These are phyloP conservation scores for Tetheella fluctuosa DNA, from an alignment of 2,888 invertebrate genomes.

Conservation along the genomic window DNA sequence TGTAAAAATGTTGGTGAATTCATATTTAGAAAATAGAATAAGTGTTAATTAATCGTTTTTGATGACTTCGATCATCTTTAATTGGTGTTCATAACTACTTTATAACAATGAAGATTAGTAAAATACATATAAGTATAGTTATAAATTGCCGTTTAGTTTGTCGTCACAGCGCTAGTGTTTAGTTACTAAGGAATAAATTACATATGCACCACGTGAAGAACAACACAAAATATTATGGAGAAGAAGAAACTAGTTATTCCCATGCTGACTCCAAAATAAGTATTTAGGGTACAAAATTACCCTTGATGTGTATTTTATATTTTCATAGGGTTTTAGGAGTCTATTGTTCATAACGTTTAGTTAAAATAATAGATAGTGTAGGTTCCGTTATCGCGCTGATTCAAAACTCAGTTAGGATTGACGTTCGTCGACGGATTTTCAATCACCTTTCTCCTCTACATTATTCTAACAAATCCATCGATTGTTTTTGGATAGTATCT, in stretches of 20 bases:
- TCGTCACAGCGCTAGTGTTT: constrained; percentile 2
- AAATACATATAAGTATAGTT: not conserved
- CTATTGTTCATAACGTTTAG: constrained; percentile 13
- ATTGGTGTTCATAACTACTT: not conserved
- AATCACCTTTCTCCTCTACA: not conserved
- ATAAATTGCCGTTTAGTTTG: constrained; percentile 1
- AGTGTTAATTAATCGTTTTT: not conserved
- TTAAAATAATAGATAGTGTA: constrained; percentile 9
- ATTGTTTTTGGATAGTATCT: no score
- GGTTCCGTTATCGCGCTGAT: not conserved
- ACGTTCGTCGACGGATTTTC: not conserved
- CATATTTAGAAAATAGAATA: not conserved
- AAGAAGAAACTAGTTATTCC: not conserved
- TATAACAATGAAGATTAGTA: not conserved
- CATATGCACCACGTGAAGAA: not conserved
- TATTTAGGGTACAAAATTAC: not conserved
- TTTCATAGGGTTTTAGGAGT: not conserved
- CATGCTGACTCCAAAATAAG: not conserved
- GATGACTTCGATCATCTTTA: not conserved
- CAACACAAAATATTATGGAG: not conserved
- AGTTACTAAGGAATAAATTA: not conserved
- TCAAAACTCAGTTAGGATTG: not conserved
- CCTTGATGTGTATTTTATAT: not conserved
- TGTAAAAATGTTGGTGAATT: not conserved
- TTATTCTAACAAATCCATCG: not conserved